Evolutionary conservation across 1,140 invertebrate species (phyloP).

Genomic region (Copidosoma floridanum): DNA sequence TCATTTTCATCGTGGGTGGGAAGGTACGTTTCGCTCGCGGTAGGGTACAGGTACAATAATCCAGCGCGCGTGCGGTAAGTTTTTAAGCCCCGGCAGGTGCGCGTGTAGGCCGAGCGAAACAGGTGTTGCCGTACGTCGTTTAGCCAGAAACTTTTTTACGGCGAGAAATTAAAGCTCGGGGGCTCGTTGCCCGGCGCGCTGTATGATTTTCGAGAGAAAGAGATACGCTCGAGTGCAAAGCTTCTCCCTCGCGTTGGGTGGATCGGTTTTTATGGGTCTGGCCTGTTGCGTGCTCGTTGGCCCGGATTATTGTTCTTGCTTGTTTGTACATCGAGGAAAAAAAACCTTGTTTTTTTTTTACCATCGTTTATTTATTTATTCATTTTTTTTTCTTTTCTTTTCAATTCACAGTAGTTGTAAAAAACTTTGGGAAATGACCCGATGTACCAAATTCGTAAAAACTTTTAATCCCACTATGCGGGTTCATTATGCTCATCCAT

Average conservation of each 20-base stretch:
- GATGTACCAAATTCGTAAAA: no score
- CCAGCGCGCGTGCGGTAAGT: not conserved
- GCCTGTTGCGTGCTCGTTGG: not conserved
- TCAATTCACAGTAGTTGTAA: no score
- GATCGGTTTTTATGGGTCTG: conserved; percentile 3
- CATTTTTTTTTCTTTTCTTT: conserved; percentile 1
- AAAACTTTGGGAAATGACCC: no score
- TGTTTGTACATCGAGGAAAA: no score
- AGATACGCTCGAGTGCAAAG: no score
- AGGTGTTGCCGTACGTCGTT: conserved; percentile 22
- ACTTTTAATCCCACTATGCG: no score
- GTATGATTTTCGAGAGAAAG: conserved; percentile 18
- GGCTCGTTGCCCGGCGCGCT: not conserved
- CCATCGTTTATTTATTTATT: not conserved
- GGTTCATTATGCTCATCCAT: no score
- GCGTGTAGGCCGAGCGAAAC: no score
- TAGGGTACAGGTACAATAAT: conserved; percentile 22
- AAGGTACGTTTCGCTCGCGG: no score
- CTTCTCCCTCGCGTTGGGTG: not conserved
- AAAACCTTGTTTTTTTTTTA: not conserved
- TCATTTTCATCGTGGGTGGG: conserved; percentile 28
- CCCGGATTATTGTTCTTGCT: no score
- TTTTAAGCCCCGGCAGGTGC: conserved; percentile 17
- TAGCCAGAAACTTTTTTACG: conserved; percentile 9
- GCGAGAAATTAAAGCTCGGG: conserved; percentile 13